phyloP scores from a whole-genome alignment of 1,140 invertebrate genomes.

The Orius laevigatus region DNA sequence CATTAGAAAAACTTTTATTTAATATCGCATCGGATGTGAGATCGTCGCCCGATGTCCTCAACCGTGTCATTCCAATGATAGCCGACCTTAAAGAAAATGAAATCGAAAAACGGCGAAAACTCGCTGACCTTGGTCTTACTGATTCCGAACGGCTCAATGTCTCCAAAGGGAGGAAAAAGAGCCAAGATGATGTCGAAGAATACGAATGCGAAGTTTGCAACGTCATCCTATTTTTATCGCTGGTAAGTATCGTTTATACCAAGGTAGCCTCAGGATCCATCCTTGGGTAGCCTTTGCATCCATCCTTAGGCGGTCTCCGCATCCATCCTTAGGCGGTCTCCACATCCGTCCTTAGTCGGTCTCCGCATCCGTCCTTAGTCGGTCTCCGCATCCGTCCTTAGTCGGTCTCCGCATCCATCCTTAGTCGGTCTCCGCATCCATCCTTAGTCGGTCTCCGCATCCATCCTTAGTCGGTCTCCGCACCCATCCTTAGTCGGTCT shows the following conservation, averaged over 20 bases:
- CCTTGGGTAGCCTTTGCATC: not conserved
- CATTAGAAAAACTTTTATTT: conserved; percentile 67
- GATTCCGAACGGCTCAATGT: conserved; percentile 42
- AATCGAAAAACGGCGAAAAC: conserved; percentile 33
- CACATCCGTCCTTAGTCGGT: too few species aligned
- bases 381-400: too few species aligned
- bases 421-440: not conserved
- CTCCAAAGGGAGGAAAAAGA: conserved; percentile 27
- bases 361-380: too few species aligned
- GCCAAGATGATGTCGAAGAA: conserved; percentile 35
- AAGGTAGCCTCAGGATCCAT: not conserved
- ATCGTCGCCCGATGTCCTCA: conserved; percentile 45
- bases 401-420: not conserved
- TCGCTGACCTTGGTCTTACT: conserved; percentile 39
- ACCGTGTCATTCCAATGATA: conserved; percentile 36
- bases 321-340: too few species aligned
- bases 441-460: not conserved
- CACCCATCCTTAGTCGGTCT: not conserved
- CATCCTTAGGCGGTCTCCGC: too few species aligned
- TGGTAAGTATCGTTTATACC: conserved; percentile 36
- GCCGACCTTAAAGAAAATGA: conserved; percentile 36
- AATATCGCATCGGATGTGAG: conserved; percentile 55
- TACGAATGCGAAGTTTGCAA: conserved; percentile 67
- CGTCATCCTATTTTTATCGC: conserved; percentile 60
- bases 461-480: not conserved